Conservation (phyloP, 2,113 vertebrate species). For the Cinclus mexicanus region DNA sequence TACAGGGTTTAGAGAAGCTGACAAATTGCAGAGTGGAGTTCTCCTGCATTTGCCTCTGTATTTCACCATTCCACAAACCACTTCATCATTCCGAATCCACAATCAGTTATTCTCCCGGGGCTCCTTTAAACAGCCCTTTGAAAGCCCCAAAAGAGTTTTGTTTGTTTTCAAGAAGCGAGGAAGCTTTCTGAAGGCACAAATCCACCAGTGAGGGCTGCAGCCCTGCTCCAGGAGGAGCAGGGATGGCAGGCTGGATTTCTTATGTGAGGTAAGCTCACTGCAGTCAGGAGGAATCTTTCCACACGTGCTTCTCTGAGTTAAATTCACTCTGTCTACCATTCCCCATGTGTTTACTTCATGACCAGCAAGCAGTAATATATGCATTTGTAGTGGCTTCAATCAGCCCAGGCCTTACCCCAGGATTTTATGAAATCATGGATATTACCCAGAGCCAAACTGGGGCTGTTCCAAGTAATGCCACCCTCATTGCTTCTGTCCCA, state of each 20-base stretch:
- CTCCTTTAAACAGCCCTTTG: constrained; percentile 47
- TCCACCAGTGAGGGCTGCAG: background rate
- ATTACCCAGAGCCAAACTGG: background rate
- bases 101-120: constrained; percentile 38
- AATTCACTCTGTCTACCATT: background rate
- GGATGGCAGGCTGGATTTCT: background rate
- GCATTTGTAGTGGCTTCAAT: background rate
- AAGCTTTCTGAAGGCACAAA: background rate
- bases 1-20: constrained; percentile 56
- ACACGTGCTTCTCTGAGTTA: accelerated
- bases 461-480: background rate
- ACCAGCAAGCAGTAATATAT: background rate
- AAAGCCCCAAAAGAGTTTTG: constrained; percentile 44
- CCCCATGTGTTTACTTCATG: background rate
- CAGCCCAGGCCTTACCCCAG: background rate
- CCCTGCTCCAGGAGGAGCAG: background rate
- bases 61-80: constrained; percentile 28
- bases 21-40: constrained; percentile 62
- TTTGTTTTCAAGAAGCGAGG: background rate
- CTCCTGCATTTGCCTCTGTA: constrained; percentile 40
- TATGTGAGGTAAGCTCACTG: accelerated
- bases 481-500: background rate
- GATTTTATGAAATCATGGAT: background rate
- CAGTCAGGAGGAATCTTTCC: background rate
- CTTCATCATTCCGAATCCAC: constrained; percentile 52